Base-by-base conservation (phyloP, 2,113 vertebrate genomes). In the Thunnus thynnus region DNA sequence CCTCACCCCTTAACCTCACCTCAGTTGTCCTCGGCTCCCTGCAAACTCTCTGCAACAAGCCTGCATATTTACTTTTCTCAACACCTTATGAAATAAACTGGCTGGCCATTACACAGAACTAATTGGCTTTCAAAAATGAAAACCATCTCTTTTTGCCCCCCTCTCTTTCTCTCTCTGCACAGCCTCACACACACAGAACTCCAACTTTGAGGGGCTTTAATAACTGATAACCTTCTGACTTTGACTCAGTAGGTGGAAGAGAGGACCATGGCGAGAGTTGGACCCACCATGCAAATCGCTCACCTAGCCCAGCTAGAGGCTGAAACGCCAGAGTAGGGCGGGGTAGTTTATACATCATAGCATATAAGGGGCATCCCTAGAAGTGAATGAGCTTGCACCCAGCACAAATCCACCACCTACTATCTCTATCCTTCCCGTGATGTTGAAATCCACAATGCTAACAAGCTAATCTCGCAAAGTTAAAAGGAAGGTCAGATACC, bases 181-280 rank as follows among this genome's bases (percentile, higher is more conserved):
- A 84, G 58, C n/a, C 61, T 75, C 81, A 52, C 70, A 61, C 56
- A 80, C 51, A 68, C 78, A 72, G 32, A 60, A 83, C 87, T 94
- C 85, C 75, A 90, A 75, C 78, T 76, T 87, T 82, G 72, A 69
- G 82, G 81, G 72, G 71, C 82, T 88, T 89, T 87, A 92, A 92
- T 82, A 91, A 89, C 83, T 72, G 18, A 92, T 91, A 89, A 91
- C 87, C 89, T 81, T 90, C 76, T 86, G 82, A 89, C 86, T 89
- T 82, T 64, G 82, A 78, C 88, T 90, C 68, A 2, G 74, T 72
- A 48, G 87, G 86, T 68, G 64, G 76, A 50, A 81, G 72, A 72
- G 22, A 5, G 18, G 76, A 82, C 69, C 78, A 55, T 51, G 60
- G 71, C 5, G 66, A 80, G 87, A 91, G 65, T 81, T 85, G 86